Evolutionary conservation across 2,113 vertebrate genomes (phyloP).

Genomic region (Otocyon megalotis): DNA sequence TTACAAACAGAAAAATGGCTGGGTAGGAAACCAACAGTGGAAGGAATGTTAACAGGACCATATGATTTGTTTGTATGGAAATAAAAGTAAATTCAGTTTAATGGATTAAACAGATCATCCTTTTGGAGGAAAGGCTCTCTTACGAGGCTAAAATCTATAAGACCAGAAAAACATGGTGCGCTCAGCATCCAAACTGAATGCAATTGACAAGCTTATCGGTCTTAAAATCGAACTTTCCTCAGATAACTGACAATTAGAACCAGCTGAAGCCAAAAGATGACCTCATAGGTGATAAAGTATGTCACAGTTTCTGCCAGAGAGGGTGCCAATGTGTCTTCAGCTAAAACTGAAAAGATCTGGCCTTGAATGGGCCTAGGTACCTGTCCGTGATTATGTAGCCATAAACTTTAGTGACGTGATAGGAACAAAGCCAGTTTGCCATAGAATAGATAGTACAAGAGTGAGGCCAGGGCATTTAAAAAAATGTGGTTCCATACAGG

Average conservation of each 20-base stretch:
- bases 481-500: background rate
- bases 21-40: background rate
- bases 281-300: background rate
- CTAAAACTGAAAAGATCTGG: background rate
- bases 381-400: background rate
- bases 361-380: background rate
- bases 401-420: background rate
- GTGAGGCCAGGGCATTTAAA: background rate
- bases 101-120: background rate
- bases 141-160: accelerated
- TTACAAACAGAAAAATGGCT: background rate
- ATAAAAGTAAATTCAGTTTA: background rate
- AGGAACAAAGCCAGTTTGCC: background rate
- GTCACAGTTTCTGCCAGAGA: background rate
- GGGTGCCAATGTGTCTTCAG: background rate
- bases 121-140: background rate
- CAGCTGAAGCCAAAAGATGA: background rate
- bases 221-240: background rate
- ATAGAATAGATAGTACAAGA: background rate
- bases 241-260: background rate
- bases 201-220: background rate
- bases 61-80: background rate
- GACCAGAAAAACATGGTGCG: accelerated
- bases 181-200: background rate
- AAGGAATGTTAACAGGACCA: background rate